Percentiles rank a stretch among this genome's conserved stretches.
phyloP scores from a whole-genome alignment of 1,140 invertebrate species.

The Drosophila ironensis region DNA sequence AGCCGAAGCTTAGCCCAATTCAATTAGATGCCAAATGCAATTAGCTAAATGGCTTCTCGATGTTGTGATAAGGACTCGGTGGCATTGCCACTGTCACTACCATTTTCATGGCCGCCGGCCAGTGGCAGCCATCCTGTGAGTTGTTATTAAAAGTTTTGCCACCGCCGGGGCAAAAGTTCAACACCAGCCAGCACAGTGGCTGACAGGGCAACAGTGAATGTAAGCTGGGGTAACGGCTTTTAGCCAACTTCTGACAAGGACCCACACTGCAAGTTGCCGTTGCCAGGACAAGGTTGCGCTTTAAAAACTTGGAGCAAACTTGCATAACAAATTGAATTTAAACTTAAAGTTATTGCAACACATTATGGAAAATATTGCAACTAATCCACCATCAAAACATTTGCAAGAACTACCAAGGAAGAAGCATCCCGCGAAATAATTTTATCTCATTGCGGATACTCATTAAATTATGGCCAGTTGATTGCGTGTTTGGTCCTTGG shows the following conservation, averaged over 20 bases:
- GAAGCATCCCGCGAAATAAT: background rate
- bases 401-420: too few species aligned
- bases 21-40: constrained; percentile 67
- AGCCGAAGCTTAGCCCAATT: constrained; percentile 45
- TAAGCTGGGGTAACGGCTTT: constrained; percentile 13
- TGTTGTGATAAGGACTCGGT: constrained; percentile 47
- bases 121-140: constrained; percentile 8
- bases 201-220: constrained; percentile 6
- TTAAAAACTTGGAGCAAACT: constrained; percentile 28
- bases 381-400: background rate
- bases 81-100: constrained; percentile 4
- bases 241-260: constrained; percentile 42
- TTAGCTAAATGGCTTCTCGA: constrained; percentile 65
- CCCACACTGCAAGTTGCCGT: constrained; percentile 12
- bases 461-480: background rate
- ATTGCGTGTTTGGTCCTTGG: constrained; percentile 2
- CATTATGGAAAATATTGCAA: background rate
- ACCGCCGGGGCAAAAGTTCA: constrained; percentile 20
- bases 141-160: constrained; percentile 59
- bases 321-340: background rate
- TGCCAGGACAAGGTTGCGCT: constrained; percentile 10
- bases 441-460: background rate
- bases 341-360: background rate
- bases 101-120: constrained; percentile 4
- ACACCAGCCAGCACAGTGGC: background rate